Evolutionary conservation across 2,888 invertebrate species (phyloP), one percentile per base, ranked within the genome.

Genomic region (Podabrus alpinus): DNA sequence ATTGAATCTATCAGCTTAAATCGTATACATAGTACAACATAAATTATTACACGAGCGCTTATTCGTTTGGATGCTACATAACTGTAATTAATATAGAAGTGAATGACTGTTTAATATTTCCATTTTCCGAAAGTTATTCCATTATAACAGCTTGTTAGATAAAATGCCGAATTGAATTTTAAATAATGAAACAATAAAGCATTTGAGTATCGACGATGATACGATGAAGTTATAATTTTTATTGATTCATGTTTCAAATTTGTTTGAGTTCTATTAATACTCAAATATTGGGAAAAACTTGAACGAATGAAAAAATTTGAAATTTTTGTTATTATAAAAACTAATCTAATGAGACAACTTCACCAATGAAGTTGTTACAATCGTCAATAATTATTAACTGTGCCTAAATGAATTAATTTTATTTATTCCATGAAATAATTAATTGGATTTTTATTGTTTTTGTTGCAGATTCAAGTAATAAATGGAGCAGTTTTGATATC

Each of bases 401-500:
- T n/a, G n/a, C n/a, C n/a, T n/a, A n/a, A n/a, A n/a, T n/a, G n/a
- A n/a, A n/a, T n/a, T n/a, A n/a, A 24, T 24, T 9, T 24, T 24
- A 24, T 1, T 1, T 24, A 24, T 11, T 29, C 11, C 10, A 11
- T 29, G 11, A 29, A 29, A 13, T 3, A 11, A 29, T 29, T 3
- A 11, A 29, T 29, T 29, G 11, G 3, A 29, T 29, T 29, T 13
- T 29, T 13, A 29, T 13, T 25, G 11, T 25, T 13, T 17, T 21
- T 15, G 9, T 70, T 85, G 9, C 88, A 97, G 96, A 95, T 97
- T 82, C 95, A 95, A 89, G 94, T 95, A 72, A 92, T 96, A 59
- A 96, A 93, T 85, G 96, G 96, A 62, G 95, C 95, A 62, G 91
- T 97, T 71, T 89, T 97, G 69, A 93, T 97, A 81, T 94, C 94